Evolutionary conservation across 2,113 vertebrate species (phyloP).

Genomic region (Sitta europaea): DNA sequence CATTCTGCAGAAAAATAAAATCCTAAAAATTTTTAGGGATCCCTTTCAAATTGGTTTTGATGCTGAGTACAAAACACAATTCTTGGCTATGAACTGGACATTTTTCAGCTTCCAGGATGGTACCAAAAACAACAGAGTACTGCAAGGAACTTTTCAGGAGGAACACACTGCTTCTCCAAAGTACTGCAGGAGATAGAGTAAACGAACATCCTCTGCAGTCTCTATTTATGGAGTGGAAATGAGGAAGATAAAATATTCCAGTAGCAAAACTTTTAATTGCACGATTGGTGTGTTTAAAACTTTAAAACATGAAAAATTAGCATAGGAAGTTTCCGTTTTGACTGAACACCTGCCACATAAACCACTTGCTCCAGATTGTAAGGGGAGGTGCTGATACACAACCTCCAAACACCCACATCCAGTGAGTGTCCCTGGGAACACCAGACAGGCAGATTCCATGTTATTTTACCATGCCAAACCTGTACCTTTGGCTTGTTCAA

Average conservation of each 20-base stretch:
- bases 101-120: neutral
- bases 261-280: neutral
- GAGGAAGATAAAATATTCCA: neutral
- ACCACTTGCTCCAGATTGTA: neutral
- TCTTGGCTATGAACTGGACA: neutral
- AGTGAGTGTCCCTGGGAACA: fast-evolving
- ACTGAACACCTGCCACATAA: neutral
- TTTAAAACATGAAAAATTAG: neutral
- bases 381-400: neutral
- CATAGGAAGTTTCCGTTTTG: neutral
- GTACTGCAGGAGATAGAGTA: neutral
- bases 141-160: neutral
- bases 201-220: neutral
- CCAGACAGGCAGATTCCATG: fast-evolving
- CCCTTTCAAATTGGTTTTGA: neutral
- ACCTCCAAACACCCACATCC: neutral
- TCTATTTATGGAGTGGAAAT: neutral
- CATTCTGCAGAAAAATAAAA: neutral
- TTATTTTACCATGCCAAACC: neutral
- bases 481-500: neutral
- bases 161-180: neutral
- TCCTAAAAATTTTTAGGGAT: neutral
- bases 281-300: neutral
- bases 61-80: fast-evolving
- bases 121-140: neutral